A percentile compares a stretch with the other conserved stretches of the same genome.
Evolutionary conservation across 1,140 invertebrate species (phyloP).

Genomic region (Drosophila baimaii): DNA sequence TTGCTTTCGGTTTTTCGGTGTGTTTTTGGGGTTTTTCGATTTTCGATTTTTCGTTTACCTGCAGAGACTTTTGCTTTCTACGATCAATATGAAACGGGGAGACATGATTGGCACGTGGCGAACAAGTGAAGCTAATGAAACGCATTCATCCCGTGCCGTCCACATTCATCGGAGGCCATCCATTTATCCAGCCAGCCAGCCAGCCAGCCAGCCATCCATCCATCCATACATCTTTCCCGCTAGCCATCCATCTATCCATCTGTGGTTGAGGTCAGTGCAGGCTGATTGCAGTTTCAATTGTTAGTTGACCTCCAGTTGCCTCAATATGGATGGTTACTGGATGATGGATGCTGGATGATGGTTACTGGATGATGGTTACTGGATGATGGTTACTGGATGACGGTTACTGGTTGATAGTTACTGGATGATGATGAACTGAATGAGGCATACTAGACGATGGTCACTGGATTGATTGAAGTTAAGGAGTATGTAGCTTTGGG

Average conservation of each 20-base stretch:
- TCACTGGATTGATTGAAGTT: neutral
- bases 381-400: neutral
- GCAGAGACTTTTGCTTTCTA: constrained; percentile 45
- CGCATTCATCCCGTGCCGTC: constrained; percentile 11
- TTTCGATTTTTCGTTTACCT: constrained; percentile 51
- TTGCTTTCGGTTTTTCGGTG: constrained; percentile 49
- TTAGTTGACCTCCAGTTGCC: neutral
- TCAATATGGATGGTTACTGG: neutral
- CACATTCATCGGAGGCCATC: neutral
- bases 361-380: neutral
- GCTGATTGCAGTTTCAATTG: constrained; percentile 13
- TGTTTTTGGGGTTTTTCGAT: constrained; percentile 8
- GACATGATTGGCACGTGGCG: constrained; percentile 39
- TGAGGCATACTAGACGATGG: no score
- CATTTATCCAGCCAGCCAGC: no score
- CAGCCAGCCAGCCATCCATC: no score
- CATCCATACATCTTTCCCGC: no score
- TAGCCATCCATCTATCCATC: neutral
- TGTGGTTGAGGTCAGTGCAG: constrained; percentile 7
- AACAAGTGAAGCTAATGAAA: constrained; percentile 49
- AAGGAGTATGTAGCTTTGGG: neutral
- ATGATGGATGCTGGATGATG: neutral
- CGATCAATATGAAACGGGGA: constrained; percentile 4
- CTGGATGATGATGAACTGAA: no score
- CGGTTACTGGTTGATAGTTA: no score